Conservation (phyloP, 2,888 invertebrate genomes). For the Drosophila suboccidentalis region DNA sequence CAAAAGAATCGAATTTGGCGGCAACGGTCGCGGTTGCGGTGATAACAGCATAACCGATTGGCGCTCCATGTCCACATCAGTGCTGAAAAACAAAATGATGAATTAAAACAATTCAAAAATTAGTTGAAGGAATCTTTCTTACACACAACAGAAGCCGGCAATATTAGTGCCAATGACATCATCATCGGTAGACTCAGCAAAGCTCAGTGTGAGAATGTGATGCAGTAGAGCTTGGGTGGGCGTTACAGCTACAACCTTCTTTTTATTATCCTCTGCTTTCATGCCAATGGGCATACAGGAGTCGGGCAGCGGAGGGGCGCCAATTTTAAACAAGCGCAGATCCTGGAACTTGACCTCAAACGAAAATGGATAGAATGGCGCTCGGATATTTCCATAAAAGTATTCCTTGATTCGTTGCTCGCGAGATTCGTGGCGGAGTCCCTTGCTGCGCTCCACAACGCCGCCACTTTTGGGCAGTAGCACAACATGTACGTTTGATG, state of each 20-base stretch:
- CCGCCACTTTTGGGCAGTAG: conserved; percentile 98
- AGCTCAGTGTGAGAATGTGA: conserved; percentile 95
- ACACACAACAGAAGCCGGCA: conserved; percentile 97
- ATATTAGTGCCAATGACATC: conserved; percentile 95
- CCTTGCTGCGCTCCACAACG: conserved; percentile 94
- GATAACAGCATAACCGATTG: conserved; percentile 95
- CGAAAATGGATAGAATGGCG: conserved; percentile 95
- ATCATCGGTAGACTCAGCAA: conserved; percentile 93
- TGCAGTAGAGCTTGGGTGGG: conserved; percentile 93
- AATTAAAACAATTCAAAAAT: conserved; percentile 4
- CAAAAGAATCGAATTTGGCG: conserved; percentile 94
- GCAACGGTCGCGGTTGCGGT: conserved; percentile 97
- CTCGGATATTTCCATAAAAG: conserved; percentile 93
- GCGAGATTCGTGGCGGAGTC: conserved; percentile 90
- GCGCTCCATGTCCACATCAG: conserved; percentile 95
- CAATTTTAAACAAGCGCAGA: conserved; percentile 96
- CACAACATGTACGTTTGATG: conserved; percentile 96
- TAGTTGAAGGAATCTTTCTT: conserved; percentile 88
- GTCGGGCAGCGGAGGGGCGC: conserved; percentile 96
- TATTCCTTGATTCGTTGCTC: conserved; percentile 95
- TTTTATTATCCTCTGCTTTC: conserved; percentile 95
- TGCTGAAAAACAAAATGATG: conserved; percentile 87
- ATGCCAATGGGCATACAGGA: conserved; percentile 99
- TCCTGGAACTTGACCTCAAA: conserved; percentile 97
- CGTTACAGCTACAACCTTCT: conserved; percentile 93